Evolutionary conservation across 1,140 invertebrate genomes (phyloP), one percentile per base, ranked within the genome.

Genomic region (Drosophila pectinifera): DNA sequence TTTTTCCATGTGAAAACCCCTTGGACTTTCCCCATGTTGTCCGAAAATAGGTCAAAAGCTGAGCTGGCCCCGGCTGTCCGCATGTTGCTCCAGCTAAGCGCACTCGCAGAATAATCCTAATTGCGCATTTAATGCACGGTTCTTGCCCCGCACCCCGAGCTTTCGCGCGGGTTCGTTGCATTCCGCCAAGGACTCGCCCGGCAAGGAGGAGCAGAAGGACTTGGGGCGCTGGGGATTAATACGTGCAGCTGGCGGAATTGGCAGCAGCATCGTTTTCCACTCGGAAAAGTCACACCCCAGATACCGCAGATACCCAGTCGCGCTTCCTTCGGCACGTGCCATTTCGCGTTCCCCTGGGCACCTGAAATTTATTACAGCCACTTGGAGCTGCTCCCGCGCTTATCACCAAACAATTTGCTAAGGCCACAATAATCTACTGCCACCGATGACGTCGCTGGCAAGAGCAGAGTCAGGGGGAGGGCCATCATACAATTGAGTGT

Each of bases 1-100:
- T 46, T 78, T 46, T 24, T n/a, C 20, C 28, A 5, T 68, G 38
- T 34, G 18, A 2, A 16, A 38, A 10, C 14, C 22, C 38, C 41
- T 55, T 55, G 31, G 56, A 8, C 36, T 43, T 41, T 41, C 13
- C 41, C 69, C 38, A 18, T 77, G 53, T 38, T 14, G 58, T 51
- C 49, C 46, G 34, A 69, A 88, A 86, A 76, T 79, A 65, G 83
- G 83, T 83, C 79, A 83, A 83, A 76, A 82, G 69, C 62, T 68
- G 67, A 67, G 68, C 42, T 39, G 38, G 73, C 61, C 55, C 55
- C 58, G 61, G 58, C 42, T 75, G 48, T 20, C 4, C 16, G 34
- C 57, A 48, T 67, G 69, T 67, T 79, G 61, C 61, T 78, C 31
- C 48, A 31, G 62, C 75, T 83, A 67, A 86, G 56, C 64, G 45